phyloP scores from a whole-genome alignment of 2,113 vertebrate species.

The Percina caprodes region DNA sequence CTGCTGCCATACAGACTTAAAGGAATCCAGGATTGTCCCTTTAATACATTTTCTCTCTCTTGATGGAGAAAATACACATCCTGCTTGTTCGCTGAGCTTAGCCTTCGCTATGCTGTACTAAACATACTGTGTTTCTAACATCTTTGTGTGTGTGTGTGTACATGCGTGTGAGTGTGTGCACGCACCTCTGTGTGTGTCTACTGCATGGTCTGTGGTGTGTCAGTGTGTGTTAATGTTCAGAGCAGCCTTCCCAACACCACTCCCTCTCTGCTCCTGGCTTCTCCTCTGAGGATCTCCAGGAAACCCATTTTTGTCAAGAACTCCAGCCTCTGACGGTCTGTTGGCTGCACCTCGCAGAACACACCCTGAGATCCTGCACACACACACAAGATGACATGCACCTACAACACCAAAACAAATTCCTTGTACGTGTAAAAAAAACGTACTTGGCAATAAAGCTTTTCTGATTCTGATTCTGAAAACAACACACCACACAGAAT shows the following conservation, averaged over 20 bases:
- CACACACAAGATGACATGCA: background rate
- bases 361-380: constrained; percentile 84
- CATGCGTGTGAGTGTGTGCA: background rate
- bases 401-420: too few species aligned
- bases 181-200: background rate
- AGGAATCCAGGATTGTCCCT: constrained; percentile 23
- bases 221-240: constrained; percentile 64
- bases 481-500: background rate
- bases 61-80: constrained; percentile 14
- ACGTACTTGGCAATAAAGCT: too few species aligned
- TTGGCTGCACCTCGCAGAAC: constrained; percentile 87
- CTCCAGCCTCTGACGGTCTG: constrained; percentile 84
- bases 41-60: constrained; percentile 3
- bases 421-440: too few species aligned
- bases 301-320: constrained; percentile 89
- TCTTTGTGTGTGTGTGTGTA: constrained; percentile 4
- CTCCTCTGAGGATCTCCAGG: constrained; percentile 86
- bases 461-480: background rate
- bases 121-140: constrained; percentile 13
- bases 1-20: constrained; percentile 49
- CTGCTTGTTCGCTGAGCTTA: background rate
- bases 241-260: constrained; percentile 87
- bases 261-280: constrained; percentile 76
- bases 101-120: background rate
- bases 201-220: constrained; percentile 2